phyloP scores from a whole-genome alignment of 64 coral and sea anemone genomes.

The Montipora efflorescens region DNA sequence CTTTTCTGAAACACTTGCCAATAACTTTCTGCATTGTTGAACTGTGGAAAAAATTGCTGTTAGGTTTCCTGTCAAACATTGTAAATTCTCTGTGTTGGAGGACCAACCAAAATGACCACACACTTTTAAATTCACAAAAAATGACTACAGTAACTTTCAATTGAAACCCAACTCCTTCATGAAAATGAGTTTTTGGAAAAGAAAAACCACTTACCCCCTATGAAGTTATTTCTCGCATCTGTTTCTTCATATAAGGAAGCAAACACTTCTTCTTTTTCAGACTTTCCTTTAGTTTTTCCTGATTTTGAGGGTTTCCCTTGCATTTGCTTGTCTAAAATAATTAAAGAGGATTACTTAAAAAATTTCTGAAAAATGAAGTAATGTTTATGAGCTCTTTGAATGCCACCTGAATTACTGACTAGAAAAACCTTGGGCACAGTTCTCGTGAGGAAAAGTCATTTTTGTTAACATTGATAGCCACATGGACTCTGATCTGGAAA shows the following conservation, averaged over 20 bases:
- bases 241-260: not conserved
- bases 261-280: not conserved
- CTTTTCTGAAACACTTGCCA: slow-evolving; percentile 28
- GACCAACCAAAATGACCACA: not conserved
- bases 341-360: not conserved
- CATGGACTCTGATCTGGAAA: too few relatives aligned
- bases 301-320: slow-evolving; percentile 14
- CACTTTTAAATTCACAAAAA: too few relatives aligned
- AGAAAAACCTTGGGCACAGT: too few relatives aligned
- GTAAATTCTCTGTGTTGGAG: not conserved
- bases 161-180: too few relatives aligned
- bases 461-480: too few relatives aligned
- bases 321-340: slow-evolving; percentile 3
- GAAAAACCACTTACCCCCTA: not conserved
- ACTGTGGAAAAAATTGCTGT: not conserved
- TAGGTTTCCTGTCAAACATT: too few relatives aligned
- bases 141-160: too few relatives aligned
- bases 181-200: not conserved
- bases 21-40: slow-evolving; percentile 49
- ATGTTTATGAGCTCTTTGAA: too few relatives aligned
- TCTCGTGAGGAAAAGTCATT: too few relatives aligned
- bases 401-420: too few relatives aligned
- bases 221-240: slow-evolving; percentile 28
- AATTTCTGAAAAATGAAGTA: not conserved
- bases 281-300: slow-evolving; percentile 37